Conservation (phyloP, 2,113 vertebrate species). For the Xiphophorus couchianus region DNA sequence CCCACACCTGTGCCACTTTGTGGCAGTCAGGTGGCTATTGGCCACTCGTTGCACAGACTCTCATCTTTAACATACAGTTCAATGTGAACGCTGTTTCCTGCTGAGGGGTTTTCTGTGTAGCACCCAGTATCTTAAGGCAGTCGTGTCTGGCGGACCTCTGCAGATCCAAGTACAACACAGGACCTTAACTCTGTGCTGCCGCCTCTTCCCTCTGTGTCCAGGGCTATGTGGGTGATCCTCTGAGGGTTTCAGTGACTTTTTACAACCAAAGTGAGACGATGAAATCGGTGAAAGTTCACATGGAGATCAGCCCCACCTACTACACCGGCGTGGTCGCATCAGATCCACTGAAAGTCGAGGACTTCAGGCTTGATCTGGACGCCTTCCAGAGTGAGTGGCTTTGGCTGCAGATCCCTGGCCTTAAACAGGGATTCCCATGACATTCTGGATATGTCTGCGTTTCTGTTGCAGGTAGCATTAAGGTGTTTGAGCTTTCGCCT, state of each 20-base stretch:
- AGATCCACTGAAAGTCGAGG: slow-evolving; percentile 74
- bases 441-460: neutral
- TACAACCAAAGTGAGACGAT: slow-evolving; percentile 68
- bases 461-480: slow-evolving; percentile 66
- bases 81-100: no score
- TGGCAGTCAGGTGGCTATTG: no score
- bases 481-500: slow-evolving; percentile 66
- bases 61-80: no score
- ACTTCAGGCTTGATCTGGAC: slow-evolving; percentile 6
- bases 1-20: no score
- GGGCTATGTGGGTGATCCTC: slow-evolving; percentile 74
- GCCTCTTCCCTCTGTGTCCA: slow-evolving; percentile 12
- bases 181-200: neutral
- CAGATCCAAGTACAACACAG: no score
- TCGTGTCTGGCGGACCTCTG: no score
- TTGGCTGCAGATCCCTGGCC: neutral
- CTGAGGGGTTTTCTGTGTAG: no score
- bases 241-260: slow-evolving; percentile 82
- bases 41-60: no score
- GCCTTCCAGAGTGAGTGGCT: slow-evolving; percentile 47
- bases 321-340: slow-evolving; percentile 86
- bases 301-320: slow-evolving; percentile 80
- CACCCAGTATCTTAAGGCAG: no score
- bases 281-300: slow-evolving; percentile 60
- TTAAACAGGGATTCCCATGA: neutral